Conservation (phyloP, 2,888 invertebrate species). For the Polyploca ridens region DNA sequence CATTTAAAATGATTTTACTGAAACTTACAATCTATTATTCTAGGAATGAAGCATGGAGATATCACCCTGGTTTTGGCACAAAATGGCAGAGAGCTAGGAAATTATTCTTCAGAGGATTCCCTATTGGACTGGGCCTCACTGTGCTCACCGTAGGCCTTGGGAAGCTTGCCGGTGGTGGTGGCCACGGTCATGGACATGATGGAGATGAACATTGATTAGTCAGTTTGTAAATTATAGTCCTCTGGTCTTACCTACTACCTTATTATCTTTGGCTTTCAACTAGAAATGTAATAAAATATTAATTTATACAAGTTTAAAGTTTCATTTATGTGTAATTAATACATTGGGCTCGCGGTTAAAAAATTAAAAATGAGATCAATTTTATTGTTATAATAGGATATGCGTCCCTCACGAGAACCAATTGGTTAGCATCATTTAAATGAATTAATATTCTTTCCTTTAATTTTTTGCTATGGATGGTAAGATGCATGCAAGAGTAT, state of each 20-base stretch:
- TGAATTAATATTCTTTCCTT: too few relatives aligned
- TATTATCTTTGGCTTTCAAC: slow-evolving; percentile 1
- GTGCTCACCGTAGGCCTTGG: slow-evolving; percentile 53
- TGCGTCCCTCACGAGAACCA: too few relatives aligned
- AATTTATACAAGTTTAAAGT: not conserved
- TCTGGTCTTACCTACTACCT: not conserved
- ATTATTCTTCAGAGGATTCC: slow-evolving; percentile 87
- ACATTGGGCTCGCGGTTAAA: too few relatives aligned
- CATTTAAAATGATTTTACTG: too few relatives aligned
- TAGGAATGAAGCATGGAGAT: slow-evolving; percentile 94
- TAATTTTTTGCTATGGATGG: too few relatives aligned
- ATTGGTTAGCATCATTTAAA: too few relatives aligned
- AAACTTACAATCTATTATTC: slow-evolving; percentile 22
- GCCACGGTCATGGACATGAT: slow-evolving; percentile 65
- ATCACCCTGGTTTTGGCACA: slow-evolving; percentile 86
- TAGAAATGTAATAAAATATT: slow-evolving; percentile 9
- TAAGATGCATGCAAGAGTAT: too few relatives aligned
- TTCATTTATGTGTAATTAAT: not conserved
- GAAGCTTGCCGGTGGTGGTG: slow-evolving; percentile 54
- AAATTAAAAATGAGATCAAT: too few relatives aligned
- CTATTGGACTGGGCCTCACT: slow-evolving; percentile 83
- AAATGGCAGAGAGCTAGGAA: slow-evolving; percentile 62
- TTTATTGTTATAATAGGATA: too few relatives aligned
- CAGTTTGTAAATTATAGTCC: slow-evolving; percentile 8
- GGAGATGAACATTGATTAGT: slow-evolving; percentile 12